phyloP scores from a whole-genome alignment of 2,113 vertebrate genomes.

The Caretta caretta region DNA sequence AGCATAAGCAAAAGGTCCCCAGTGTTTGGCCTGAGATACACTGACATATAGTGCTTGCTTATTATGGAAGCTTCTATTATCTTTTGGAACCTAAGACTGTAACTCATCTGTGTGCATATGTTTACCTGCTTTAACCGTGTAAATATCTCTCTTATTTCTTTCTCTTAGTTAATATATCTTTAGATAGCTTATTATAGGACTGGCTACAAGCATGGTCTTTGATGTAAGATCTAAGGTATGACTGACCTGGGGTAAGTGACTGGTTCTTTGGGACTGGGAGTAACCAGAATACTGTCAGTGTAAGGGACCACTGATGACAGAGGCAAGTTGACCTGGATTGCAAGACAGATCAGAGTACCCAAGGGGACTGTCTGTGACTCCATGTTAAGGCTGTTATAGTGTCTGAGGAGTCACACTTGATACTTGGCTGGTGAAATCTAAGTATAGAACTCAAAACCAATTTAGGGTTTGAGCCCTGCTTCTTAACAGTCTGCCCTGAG shows the following conservation, averaged over 20 bases:
- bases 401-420: background rate
- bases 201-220: background rate
- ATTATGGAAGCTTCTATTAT: background rate
- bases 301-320: background rate
- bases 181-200: background rate
- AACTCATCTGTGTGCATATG: background rate
- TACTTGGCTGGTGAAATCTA: background rate
- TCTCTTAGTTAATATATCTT: background rate
- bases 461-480: background rate
- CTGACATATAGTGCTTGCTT: background rate
- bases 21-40: background rate
- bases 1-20: background rate
- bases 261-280: background rate
- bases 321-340: background rate
- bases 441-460: background rate
- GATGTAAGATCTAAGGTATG: background rate
- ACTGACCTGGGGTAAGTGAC: background rate
- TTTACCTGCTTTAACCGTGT: background rate
- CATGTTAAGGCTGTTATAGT: background rate
- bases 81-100: background rate
- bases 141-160: background rate
- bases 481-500: background rate
- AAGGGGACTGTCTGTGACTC: background rate
- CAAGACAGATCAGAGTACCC: background rate
- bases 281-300: background rate